Conservation (phyloP, 2,797 vertebrate genomes). For the Austrolebias charrua region DNA sequence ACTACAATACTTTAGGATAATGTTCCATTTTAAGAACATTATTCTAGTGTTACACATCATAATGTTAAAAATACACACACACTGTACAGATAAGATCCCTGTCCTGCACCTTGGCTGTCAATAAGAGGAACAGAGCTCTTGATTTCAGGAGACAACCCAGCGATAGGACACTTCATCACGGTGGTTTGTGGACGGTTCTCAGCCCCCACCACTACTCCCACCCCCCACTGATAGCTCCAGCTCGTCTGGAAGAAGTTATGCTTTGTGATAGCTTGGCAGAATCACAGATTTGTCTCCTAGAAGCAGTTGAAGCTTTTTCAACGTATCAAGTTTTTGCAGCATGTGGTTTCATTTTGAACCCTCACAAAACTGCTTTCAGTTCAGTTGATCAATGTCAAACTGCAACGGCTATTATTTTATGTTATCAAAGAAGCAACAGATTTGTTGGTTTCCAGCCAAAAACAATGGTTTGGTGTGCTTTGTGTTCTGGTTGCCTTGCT, state of each 20-base stretch:
- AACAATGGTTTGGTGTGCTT: slow-evolving; percentile 20
- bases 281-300: slow-evolving; percentile 49
- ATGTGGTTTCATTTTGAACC: slow-evolving; percentile 75
- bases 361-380: slow-evolving; percentile 56
- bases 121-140: slow-evolving; percentile 55
- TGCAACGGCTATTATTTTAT: slow-evolving; percentile 60
- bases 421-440: slow-evolving; percentile 68
- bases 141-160: slow-evolving; percentile 67
- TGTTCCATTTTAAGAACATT: slow-evolving; percentile 13
- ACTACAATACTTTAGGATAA: not conserved
- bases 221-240: slow-evolving; percentile 63
- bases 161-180: slow-evolving; percentile 73
- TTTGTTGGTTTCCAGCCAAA: slow-evolving; percentile 45
- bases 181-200: slow-evolving; percentile 60
- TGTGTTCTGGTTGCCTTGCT: slow-evolving; percentile 18
- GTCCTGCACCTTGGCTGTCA: slow-evolving; percentile 46
- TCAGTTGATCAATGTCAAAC: slow-evolving; percentile 60
- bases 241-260: slow-evolving; percentile 71
- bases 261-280: slow-evolving; percentile 66
- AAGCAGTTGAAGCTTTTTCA: slow-evolving; percentile 48
- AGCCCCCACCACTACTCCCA: slow-evolving; percentile 34
- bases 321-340: slow-evolving; percentile 62
- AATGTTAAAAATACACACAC: slow-evolving; percentile 49
- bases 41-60: slow-evolving; percentile 31
- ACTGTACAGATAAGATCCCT: slow-evolving; percentile 58